Percentiles rank a stretch among this genome's conserved stretches.
Conservation (phyloP, 2,888 invertebrate genomes). For the Trileptium ribeirensis region DNA sequence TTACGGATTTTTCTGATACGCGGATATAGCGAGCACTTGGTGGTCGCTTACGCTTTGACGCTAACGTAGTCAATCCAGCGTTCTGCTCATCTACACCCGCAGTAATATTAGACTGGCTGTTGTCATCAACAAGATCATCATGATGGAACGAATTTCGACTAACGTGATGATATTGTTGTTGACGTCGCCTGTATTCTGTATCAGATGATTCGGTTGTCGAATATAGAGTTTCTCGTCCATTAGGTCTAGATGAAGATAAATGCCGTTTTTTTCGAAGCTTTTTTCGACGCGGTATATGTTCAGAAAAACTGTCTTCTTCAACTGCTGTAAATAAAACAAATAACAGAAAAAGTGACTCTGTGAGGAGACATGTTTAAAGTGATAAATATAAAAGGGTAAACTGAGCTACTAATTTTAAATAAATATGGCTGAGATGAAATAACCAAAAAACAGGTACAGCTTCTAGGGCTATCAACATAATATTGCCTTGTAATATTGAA, state of each 20-base stretch:
- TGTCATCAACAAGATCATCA: too few relatives aligned
- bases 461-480: too few relatives aligned
- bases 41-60: not conserved
- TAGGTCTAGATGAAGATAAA: not conserved
- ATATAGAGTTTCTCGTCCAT: not conserved
- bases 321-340: not conserved
- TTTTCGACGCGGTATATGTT: not conserved
- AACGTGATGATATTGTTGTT: not conserved
- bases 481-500: too few relatives aligned
- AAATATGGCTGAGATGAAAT: too few relatives aligned
- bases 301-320: constrained; percentile 1
- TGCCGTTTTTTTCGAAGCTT: not conserved
- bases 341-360: too few relatives aligned
- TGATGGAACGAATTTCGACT: too few relatives aligned
- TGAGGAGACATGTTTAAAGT: too few relatives aligned
- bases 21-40: not conserved
- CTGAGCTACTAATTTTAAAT: too few relatives aligned
- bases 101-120: too few relatives aligned
- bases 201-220: not conserved
- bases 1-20: not conserved
- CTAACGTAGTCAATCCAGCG: not conserved
- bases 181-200: too few relatives aligned
- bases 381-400: too few relatives aligned
- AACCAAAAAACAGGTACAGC: too few relatives aligned
- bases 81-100: not conserved